A percentile compares a stretch with the other conserved stretches of the same genome.
Evolutionary conservation across 2,113 vertebrate genomes (phyloP).

Genomic region (Polypterus senegalus): DNA sequence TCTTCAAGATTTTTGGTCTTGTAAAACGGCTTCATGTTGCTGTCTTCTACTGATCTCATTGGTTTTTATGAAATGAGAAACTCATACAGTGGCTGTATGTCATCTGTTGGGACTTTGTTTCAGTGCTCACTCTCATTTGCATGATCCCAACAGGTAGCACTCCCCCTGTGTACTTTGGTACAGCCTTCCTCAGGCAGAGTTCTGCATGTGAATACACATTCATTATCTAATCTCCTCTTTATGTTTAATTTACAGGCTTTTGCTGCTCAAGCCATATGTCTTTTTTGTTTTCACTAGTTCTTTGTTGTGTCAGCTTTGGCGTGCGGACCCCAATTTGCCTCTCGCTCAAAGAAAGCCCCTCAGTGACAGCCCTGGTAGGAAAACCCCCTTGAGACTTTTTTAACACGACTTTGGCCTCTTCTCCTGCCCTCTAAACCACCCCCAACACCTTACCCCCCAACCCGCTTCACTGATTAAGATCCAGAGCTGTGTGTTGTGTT

Average conservation of each 20-base stretch:
- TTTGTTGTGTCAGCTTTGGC: conserved; percentile 50
- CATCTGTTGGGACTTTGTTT: too few species aligned
- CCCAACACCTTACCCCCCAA: background rate
- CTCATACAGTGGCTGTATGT: too few species aligned
- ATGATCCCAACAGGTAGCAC: background rate
- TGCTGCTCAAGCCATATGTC: conserved; percentile 65
- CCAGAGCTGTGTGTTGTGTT: conserved; percentile 10
- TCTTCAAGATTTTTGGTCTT: too few species aligned
- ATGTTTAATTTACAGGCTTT: conserved; percentile 74
- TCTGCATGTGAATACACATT: conserved; percentile 49
- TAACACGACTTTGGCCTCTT: conserved; percentile 5
- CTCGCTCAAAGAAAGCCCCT: conserved; percentile 8
- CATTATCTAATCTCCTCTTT: conserved; percentile 74
- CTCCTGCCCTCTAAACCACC: conserved; percentile 9
- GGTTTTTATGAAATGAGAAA: too few species aligned
- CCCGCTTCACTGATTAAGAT: conserved; percentile 25
- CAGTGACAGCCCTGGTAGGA: conserved; percentile 14
- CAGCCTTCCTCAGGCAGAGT: conserved; percentile 22
- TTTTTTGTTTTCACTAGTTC: conserved; percentile 58
- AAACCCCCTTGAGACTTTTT: conserved; percentile 11
- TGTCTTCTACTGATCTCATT: too few species aligned
- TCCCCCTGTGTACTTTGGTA: conserved; percentile 18
- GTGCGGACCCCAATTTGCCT: conserved; percentile 23
- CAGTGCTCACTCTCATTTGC: too few species aligned
- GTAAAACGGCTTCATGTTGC: too few species aligned